These are phyloP conservation scores for Salvator merianae DNA, from an alignment of 2,113 vertebrate genomes.

Conservation along the genomic window DNA sequence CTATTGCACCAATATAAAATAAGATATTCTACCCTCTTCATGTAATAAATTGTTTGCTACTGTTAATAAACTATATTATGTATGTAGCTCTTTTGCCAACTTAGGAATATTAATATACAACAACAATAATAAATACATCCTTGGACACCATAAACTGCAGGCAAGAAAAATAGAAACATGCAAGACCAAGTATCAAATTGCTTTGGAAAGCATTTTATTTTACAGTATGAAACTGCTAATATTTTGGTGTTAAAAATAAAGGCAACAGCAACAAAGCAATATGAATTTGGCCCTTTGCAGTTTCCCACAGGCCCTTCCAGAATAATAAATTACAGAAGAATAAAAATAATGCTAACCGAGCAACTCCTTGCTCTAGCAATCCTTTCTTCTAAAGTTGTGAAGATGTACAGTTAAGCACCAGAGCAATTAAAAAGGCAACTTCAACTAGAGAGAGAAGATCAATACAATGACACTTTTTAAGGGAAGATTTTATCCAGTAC, in stretches of 20 bases:
- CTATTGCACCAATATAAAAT: neutral
- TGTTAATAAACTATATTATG: constrained; percentile 41
- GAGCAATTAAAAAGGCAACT: constrained; percentile 44
- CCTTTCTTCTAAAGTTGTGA: constrained; percentile 30
- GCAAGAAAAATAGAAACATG: neutral
- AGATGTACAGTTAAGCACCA: constrained; percentile 33
- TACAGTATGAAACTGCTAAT: neutral
- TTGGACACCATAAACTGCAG: constrained; percentile 20
- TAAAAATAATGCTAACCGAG: constrained; percentile 37
- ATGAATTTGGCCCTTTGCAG: neutral
- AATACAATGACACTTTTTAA: constrained; percentile 23
- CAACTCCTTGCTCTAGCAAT: constrained; percentile 33
- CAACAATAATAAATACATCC: constrained; percentile 21
- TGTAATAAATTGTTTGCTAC: constrained; percentile 53
- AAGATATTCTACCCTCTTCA: constrained; percentile 42
- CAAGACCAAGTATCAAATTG: neutral
- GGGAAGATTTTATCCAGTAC: constrained; percentile 37
- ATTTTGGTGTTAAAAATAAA: neutral
- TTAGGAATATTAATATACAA: neutral
- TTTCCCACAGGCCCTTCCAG: neutral
- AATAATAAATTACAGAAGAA: constrained; percentile 38
- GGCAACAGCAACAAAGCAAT: constrained; percentile 15
- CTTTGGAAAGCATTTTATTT: neutral
- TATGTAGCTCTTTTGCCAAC: constrained; percentile 38
- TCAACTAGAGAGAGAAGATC: constrained; percentile 39